A percentile compares a stretch with the other conserved stretches of the same genome.
Evolutionary conservation across 2,113 vertebrate genomes (phyloP).

Genomic region (Lethenteron camtschaticum): DNA sequence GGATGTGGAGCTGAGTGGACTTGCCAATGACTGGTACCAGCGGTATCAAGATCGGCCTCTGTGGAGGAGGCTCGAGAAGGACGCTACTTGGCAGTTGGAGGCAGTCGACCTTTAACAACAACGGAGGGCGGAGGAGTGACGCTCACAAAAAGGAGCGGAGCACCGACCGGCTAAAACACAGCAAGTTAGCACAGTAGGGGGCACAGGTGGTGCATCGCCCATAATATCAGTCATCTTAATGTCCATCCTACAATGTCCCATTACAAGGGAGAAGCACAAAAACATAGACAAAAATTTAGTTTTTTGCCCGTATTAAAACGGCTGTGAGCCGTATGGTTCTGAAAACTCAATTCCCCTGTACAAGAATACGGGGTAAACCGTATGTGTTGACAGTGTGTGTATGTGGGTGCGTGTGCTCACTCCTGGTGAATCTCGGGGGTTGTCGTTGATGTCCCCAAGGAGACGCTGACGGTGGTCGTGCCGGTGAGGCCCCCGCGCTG

Average conservation of each 20-base stretch:
- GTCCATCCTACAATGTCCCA: neutral
- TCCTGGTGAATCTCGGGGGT: conserved; percentile 57
- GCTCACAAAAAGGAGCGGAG: too few relatives aligned
- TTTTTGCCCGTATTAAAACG: neutral
- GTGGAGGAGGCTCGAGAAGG: too few relatives aligned
- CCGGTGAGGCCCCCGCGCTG: conserved; percentile 86
- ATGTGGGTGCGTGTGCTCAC: conserved; percentile 26
- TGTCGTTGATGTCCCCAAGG: conserved; percentile 81
- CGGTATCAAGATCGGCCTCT: too few relatives aligned
- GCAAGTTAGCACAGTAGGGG: too few relatives aligned
- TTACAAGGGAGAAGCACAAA: neutral
- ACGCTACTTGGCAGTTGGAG: too few relatives aligned
- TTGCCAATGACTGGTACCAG: too few relatives aligned
- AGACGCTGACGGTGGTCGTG: conserved; percentile 74
- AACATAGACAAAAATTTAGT: neutral
- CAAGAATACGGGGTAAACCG: neutral
- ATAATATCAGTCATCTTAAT: neutral
- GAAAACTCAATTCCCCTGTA: neutral
- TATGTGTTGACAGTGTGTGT: neutral
- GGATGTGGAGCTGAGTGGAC: too few relatives aligned
- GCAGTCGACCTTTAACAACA: too few relatives aligned
- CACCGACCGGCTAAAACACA: too few relatives aligned
- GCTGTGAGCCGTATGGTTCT: neutral
- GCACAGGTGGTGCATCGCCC: too few relatives aligned
- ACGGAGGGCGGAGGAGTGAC: too few relatives aligned